A percentile compares a stretch with the other conserved stretches of the same genome.
These are phyloP conservation scores for Smithornis capensis DNA, from an alignment of 2,113 vertebrate species.

Conservation along the genomic window DNA sequence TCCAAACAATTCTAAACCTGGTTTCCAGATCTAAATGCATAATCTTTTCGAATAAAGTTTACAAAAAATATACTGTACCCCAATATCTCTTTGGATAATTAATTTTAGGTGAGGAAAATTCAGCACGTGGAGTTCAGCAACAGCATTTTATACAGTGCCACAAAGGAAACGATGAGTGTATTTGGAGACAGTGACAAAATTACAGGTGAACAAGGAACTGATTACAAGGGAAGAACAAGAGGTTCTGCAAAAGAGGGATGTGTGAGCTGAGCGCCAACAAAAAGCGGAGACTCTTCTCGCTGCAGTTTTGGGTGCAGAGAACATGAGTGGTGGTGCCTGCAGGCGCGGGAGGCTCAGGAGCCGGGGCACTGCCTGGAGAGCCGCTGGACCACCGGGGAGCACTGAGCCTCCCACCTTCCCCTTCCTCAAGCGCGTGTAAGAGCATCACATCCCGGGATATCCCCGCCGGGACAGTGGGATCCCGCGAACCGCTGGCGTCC, in stretches of 20 bases:
- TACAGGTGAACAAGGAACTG: background rate
- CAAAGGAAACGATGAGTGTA: background rate
- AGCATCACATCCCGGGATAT: background rate
- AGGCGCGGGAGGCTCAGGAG: background rate
- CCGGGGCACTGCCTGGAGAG: background rate
- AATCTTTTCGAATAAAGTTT: background rate
- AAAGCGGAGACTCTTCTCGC: background rate
- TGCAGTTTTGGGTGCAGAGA: background rate
- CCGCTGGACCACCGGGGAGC: fast-evolving
- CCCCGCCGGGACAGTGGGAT: background rate
- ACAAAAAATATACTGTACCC: background rate
- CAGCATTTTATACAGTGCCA: background rate
- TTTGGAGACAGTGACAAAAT: background rate
- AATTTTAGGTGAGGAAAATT: background rate
- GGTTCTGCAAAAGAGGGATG: too few relatives aligned
- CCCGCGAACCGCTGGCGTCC: background rate
- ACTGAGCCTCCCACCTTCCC: background rate
- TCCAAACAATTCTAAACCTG: background rate
- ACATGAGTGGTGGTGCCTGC: fast-evolving
- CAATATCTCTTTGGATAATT: background rate
- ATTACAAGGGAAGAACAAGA: background rate
- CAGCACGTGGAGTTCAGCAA: background rate
- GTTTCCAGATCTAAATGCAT: background rate
- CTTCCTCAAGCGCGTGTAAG: too few relatives aligned
- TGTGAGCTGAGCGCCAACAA: background rate